Base-by-base conservation (phyloP, 2,888 invertebrate genomes). In the Sipha maydis region DNA sequence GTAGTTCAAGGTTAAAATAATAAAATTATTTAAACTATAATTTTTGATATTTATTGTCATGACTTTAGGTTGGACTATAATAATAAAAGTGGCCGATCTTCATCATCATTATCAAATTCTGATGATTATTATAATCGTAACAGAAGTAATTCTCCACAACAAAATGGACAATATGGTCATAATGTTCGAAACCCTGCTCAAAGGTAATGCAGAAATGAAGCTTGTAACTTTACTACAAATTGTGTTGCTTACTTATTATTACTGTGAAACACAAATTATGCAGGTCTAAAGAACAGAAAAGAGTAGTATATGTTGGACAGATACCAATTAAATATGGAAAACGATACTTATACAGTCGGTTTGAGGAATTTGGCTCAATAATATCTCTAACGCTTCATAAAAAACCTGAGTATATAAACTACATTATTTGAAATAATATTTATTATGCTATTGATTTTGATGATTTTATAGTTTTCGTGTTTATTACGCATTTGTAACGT, bases 401-500 rank as follows among this genome's bases (percentile, higher is more conserved):
- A 75, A 88, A 88, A 88, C 88, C 88, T 21, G 88, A 82, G 88
- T 88, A 77, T 11, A 14, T 17, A 54, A 3, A 67, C 1, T 25
- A 9, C 1, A 28, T 48, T 56, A 69, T 78, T 67, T 19, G 14
- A 41, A 56, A 34, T 61, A n/a, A 8, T 75, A 71, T 71, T 31
- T 56, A 56, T 38, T 3, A 21, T 61, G 17, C 71, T 38, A 38
- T 34, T 56, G 21, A 69, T 17, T 69, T 28, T 71, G 3, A 71
- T 28, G 11, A 28, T 71, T 54, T 56, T 80, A 38, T n/a, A 88
- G 88, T n/a, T 88, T 88, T 48, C 80, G 88, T 48, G 88, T 88
- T 75, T 88, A 88, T 82, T 88, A 88, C 67, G 88, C 88, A 5
- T 88, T 88, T 41, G 88, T 88, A 48, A 88, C 88, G n/a, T 88